A percentile compares a stretch with the other conserved stretches of the same genome.
These are phyloP conservation scores for Cryptoblepharus egeriae DNA, from an alignment of 2,797 vertebrate species.

Conservation along the genomic window DNA sequence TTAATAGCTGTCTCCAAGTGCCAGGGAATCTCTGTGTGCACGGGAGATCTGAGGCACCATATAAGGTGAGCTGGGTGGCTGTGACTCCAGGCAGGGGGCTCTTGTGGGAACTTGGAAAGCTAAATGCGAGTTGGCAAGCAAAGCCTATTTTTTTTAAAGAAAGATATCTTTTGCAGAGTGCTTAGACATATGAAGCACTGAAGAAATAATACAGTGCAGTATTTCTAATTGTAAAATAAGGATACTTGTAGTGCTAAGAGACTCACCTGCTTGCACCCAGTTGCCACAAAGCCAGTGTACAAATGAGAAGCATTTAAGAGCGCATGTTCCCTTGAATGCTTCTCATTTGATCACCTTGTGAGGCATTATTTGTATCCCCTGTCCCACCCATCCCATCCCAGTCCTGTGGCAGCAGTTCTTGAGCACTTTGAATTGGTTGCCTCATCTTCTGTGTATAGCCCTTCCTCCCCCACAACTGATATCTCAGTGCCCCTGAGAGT, in stretches of 20 bases:
- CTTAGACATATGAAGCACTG: neutral
- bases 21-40: neutral
- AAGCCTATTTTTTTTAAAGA: neutral
- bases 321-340: neutral
- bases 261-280: neutral
- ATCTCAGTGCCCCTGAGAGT: neutral
- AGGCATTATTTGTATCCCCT: too few relatives aligned
- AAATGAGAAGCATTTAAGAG: too few relatives aligned
- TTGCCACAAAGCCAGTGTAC: too few relatives aligned
- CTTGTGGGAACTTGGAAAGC: neutral
- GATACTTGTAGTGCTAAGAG: neutral
- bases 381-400: neutral
- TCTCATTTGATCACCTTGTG: neutral
- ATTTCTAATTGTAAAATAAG: neutral
- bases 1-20: slow-evolving; percentile 18
- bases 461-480: neutral
- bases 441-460: neutral
- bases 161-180: neutral
- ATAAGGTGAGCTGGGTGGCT: slow-evolving; percentile 2
- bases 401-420: neutral
- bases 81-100: neutral
- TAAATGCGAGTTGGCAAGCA: neutral
- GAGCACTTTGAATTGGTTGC: neutral
- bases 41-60: neutral
- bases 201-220: neutral